A percentile compares a stretch with the other conserved stretches of the same genome.
Conservation (phyloP, 1,140 invertebrate species). For the Drosophila sp. region DNA sequence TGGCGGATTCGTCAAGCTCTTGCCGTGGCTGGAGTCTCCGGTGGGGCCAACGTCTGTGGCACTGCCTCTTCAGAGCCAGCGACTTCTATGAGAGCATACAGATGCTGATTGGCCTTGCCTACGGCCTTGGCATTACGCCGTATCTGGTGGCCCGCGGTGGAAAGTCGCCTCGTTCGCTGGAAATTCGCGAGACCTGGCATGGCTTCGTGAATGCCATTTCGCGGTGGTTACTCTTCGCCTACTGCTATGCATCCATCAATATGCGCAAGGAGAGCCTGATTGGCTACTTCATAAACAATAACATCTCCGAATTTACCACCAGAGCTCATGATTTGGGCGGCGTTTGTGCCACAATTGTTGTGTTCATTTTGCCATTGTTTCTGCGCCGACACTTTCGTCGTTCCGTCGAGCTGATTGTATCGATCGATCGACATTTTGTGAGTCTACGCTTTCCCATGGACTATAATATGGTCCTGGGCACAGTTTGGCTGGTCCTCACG, state of each 20-base stretch:
- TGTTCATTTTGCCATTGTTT: conserved; percentile 51
- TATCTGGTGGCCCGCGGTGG: conserved; percentile 28
- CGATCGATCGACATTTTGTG: conserved; percentile 28
- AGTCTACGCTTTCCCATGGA: conserved; percentile 22
- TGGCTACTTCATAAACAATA: conserved; percentile 62
- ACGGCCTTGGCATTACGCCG: conserved; percentile 51
- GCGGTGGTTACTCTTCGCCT: conserved; percentile 55
- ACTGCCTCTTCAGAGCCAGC: conserved; percentile 30
- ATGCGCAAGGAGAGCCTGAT: conserved; percentile 51
- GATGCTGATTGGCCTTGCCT: conserved; percentile 42
- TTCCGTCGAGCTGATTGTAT: conserved; percentile 24
- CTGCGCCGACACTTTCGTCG: conserved; percentile 39
- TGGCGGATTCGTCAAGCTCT: neutral
- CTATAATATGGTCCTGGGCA: conserved; percentile 24
- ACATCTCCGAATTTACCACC: conserved; percentile 52
- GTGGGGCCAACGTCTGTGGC: neutral
- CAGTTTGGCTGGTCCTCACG: conserved; percentile 2
- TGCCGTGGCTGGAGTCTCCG: neutral
- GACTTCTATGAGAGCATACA: conserved; percentile 52
- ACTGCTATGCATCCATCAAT: conserved; percentile 48
- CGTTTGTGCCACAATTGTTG: conserved; percentile 41
- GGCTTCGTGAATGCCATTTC: conserved; percentile 59
- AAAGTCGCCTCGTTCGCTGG: neutral
- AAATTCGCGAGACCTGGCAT: conserved; percentile 46
- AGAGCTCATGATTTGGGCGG: conserved; percentile 46